These are phyloP conservation scores for Heliconius aoede DNA, from an alignment of 2,888 invertebrate species.

Conservation along the genomic window DNA sequence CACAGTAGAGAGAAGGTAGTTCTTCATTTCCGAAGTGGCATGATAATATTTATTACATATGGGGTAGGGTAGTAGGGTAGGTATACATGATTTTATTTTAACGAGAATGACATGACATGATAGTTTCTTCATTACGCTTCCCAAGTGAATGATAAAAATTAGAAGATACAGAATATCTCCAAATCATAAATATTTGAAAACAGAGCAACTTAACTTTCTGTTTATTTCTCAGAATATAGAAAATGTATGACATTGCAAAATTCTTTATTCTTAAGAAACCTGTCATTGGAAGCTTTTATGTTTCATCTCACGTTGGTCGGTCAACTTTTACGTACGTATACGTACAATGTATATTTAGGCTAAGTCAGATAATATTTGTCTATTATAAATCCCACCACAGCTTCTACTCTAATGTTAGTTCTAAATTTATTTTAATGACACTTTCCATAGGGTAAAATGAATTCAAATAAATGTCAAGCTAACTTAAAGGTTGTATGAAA, in stretches of 20 bases:
- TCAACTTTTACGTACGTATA: too few species aligned
- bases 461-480: slow-evolving; percentile 22
- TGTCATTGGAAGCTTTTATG: not conserved
- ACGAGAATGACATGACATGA: too few species aligned
- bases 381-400: not conserved
- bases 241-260: too few species aligned
- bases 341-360: not conserved
- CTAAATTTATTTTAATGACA: slow-evolving; percentile 9
- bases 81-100: not conserved
- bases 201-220: too few species aligned
- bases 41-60: not conserved
- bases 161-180: too few species aligned
- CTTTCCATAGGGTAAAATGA: slow-evolving; percentile 19
- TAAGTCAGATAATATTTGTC: slow-evolving; percentile 8
- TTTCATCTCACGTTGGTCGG: not conserved
- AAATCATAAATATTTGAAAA: too few species aligned
- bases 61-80: too few species aligned
- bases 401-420: slow-evolving; percentile 12
- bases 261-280: too few species aligned
- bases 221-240: too few species aligned
- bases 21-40: not conserved
- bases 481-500: slow-evolving; percentile 15
- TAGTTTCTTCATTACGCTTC: not conserved
- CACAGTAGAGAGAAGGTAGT: too few species aligned
- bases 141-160: too few species aligned